Conservation (phyloP, 2,888 invertebrate genomes). For the Lordiphosa andalusiaca region DNA sequence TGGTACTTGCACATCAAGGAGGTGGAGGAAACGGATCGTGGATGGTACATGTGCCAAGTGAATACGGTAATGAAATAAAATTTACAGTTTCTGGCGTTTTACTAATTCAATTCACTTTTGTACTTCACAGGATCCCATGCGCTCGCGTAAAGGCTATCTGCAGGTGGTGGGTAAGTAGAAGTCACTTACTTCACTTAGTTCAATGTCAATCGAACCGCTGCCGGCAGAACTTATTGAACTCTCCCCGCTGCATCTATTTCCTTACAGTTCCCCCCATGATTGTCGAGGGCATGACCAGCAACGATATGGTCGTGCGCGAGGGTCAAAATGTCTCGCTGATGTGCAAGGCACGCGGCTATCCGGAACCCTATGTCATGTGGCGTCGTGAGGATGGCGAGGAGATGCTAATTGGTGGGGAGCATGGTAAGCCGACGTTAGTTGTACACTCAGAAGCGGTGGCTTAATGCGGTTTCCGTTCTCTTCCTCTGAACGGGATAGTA, state of each 20-base stretch:
- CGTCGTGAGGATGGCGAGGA: conserved; percentile 92
- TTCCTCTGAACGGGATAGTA: conserved; percentile 81
- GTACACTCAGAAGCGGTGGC: conserved; percentile 12
- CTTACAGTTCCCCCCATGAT: conserved; percentile 92
- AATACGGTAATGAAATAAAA: conserved; percentile 83
- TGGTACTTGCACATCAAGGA: conserved; percentile 95
- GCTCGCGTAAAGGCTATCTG: conserved; percentile 92
- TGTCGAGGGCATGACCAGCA: conserved; percentile 92
- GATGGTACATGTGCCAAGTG: conserved; percentile 96
- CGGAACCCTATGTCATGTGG: conserved; percentile 96
- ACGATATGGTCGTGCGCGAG: conserved; percentile 95
- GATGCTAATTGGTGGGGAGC: conserved; percentile 93
- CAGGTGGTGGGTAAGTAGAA: conserved; percentile 91
- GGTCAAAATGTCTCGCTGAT: conserved; percentile 92
- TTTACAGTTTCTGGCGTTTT: neutral
- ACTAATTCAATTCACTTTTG: conserved; percentile 1
- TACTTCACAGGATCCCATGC: conserved; percentile 88
- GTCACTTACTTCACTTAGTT: neutral
- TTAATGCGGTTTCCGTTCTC: conserved; percentile 19
- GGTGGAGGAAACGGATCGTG: conserved; percentile 92
- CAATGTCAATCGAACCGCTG: conserved; percentile 20
- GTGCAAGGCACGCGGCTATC: conserved; percentile 93
- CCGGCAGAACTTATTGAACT: conserved; percentile 19
- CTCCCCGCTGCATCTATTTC: neutral
- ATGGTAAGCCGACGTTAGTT: conserved; percentile 83